Conservation (phyloP, 2,888 invertebrate genomes). For the Scaptodrosophila latifasciaeformis region DNA sequence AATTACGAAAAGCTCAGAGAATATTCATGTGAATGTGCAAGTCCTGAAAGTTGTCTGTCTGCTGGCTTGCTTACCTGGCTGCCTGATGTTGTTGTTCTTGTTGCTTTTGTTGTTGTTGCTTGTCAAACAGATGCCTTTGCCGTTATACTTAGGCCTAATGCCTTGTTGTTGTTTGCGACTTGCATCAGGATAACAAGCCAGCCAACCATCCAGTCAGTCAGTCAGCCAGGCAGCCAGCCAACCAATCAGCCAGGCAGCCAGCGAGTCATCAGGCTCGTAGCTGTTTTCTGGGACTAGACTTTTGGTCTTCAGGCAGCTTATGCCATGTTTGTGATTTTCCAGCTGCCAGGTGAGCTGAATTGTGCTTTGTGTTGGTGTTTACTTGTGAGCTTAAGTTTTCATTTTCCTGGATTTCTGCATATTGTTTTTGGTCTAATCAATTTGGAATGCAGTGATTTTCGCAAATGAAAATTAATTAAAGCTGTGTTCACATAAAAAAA, state of each 20-base stretch:
- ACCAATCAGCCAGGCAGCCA: too few relatives aligned
- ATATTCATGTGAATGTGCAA: not conserved
- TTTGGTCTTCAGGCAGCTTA: too few relatives aligned
- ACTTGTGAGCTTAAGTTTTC: slow-evolving; percentile 22
- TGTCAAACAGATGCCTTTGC: slow-evolving; percentile 38
- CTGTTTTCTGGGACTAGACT: too few relatives aligned
- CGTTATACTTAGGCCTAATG: slow-evolving; percentile 52
- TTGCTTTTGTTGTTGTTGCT: slow-evolving; percentile 25
- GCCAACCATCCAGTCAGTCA: slow-evolving; percentile 22
- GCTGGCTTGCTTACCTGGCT: not conserved
- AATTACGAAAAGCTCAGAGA: not conserved
- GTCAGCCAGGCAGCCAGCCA: not conserved
- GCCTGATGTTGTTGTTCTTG: slow-evolving; percentile 13
- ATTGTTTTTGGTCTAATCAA: slow-evolving; percentile 45
- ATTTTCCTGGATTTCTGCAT: slow-evolving; percentile 22
- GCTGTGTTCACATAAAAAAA: too few relatives aligned
- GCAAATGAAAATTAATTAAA: slow-evolving; percentile 1
- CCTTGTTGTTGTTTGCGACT: slow-evolving; percentile 59
- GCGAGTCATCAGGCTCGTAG: too few relatives aligned
- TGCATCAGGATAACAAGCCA: slow-evolving; percentile 55
- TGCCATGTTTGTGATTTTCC: not conserved
- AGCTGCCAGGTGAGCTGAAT: slow-evolving; percentile 25
- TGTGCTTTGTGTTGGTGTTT: not conserved
- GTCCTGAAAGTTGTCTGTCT: not conserved
- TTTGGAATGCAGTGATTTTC: slow-evolving; percentile 28